Conservation (phyloP, 2,888 invertebrate genomes). For the Thymelicus acteon region DNA sequence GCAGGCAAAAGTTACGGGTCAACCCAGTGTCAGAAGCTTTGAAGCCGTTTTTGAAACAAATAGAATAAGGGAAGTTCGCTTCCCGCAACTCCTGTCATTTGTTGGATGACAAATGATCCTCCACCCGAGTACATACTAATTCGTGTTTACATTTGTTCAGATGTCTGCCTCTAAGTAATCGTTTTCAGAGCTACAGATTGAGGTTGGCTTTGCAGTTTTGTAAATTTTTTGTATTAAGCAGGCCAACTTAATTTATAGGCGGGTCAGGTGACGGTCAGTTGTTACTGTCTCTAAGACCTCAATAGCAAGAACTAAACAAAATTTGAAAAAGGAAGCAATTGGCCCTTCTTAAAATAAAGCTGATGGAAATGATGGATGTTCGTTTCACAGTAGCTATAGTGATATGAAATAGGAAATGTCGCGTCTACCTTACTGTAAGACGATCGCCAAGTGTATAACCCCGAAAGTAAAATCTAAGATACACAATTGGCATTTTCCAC, state of each 20-base stretch:
- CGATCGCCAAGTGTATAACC: too few relatives aligned
- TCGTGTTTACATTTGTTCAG: slow-evolving; percentile 50
- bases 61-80: slow-evolving; percentile 11
- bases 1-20: slow-evolving; percentile 6
- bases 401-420: too few relatives aligned
- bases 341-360: too few relatives aligned
- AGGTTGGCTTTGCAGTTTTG: not conserved
- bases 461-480: too few relatives aligned
- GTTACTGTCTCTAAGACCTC: not conserved
- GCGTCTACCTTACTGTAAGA: too few relatives aligned
- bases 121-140: slow-evolving; percentile 49
- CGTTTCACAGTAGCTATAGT: too few relatives aligned
- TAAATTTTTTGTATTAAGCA: not conserved
- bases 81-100: slow-evolving; percentile 36
- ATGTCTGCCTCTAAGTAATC: slow-evolving; percentile 36
- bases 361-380: too few relatives aligned
- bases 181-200: slow-evolving; percentile 4
- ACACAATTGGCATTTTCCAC: too few relatives aligned
- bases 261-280: too few relatives aligned
- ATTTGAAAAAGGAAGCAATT: too few relatives aligned
- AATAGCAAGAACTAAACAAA: not conserved
- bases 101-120: slow-evolving; percentile 53
- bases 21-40: slow-evolving; percentile 7
- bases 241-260: not conserved
- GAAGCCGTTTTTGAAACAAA: slow-evolving; percentile 13